Evolutionary conservation across 1,140 invertebrate species (phyloP).

Genomic region (Pomacea maculata): DNA sequence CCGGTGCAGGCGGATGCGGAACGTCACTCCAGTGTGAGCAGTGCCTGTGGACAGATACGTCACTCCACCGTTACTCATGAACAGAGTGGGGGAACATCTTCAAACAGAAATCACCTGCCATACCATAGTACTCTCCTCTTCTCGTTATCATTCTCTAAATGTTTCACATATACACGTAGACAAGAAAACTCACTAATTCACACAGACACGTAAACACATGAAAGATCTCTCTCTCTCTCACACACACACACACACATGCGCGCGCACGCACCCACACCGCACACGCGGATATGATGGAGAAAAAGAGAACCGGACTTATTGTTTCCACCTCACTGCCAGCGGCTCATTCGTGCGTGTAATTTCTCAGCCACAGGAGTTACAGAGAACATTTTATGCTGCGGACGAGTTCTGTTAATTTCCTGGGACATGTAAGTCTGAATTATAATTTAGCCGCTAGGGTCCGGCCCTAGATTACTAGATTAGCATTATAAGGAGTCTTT

Average conservation of each 20-base stretch:
- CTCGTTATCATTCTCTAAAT: background rate
- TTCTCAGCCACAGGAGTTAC: too few relatives aligned
- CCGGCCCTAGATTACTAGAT: too few relatives aligned
- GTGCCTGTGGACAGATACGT: constrained; percentile 1
- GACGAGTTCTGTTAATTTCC: too few relatives aligned
- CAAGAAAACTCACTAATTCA: background rate
- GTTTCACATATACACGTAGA: background rate
- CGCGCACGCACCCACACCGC: background rate
- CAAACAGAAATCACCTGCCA: background rate
- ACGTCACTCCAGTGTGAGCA: constrained; percentile 50
- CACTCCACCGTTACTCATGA: background rate
- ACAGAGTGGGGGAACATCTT: background rate
- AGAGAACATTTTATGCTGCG: too few relatives aligned
- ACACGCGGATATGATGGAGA: constrained; percentile 4
- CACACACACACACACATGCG: background rate
- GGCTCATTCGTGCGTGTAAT: too few relatives aligned
- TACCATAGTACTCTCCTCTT: background rate
- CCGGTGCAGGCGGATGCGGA: constrained; percentile 55
- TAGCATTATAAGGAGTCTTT: too few relatives aligned
- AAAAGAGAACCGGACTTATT: too few relatives aligned
- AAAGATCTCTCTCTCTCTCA: background rate
- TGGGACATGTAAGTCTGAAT: too few relatives aligned
- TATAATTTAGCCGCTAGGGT: too few relatives aligned
- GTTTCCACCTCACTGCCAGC: too few relatives aligned
- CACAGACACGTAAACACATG: background rate